Evolutionary conservation across 2,888 invertebrate genomes (phyloP), one percentile per base, ranked within the genome.

Genomic region (Drosophila pseudotakahashii): DNA sequence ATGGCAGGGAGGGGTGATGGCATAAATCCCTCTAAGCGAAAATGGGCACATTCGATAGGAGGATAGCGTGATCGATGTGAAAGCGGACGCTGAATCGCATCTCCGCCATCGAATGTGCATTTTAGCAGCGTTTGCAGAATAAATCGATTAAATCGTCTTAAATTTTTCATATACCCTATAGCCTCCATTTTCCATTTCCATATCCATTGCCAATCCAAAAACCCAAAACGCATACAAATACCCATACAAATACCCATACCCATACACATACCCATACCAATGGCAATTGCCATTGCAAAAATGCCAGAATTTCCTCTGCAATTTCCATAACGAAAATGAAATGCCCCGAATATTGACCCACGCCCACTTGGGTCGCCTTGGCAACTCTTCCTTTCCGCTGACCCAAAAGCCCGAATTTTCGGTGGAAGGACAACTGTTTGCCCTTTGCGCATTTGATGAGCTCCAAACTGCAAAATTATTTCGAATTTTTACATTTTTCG

Each of bases 281-380:
- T n/a, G 26, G 37, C 19, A 39, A 59, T 42, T 16, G 41, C 55
- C 23, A 34, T 16, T 61, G 45, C 39, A 13, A 60, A 60, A 47
- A 47, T 63, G 36, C 36, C 50, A 44, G 64, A 47, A 50, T 44
- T 11, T 13, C 10, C 63, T 13, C 32, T 7, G 36, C 66, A 51
- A 64, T 64, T 64, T 64, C 51, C 66, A 64, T 64, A 64, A 64
- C 44, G 64, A 64, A 63, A 64, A 63, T 64, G 64, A 51, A 64
- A 64, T 64, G 66, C 37, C 19, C 44, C 51, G 7, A 63, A 51
- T 64, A 19, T 51, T 37, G 63, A 64, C 37, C 32, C 23, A n/a
- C 61, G 14, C 39, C 10, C 36, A 9, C n/a, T 32, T n/a, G n/a
- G 9, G 26, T 44, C 19, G 58, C 16, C 59, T 59, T 36, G 42